These are phyloP conservation scores for Hirtodrosophila duncani DNA, from an alignment of 2,888 invertebrate genomes.

Conservation along the genomic window DNA sequence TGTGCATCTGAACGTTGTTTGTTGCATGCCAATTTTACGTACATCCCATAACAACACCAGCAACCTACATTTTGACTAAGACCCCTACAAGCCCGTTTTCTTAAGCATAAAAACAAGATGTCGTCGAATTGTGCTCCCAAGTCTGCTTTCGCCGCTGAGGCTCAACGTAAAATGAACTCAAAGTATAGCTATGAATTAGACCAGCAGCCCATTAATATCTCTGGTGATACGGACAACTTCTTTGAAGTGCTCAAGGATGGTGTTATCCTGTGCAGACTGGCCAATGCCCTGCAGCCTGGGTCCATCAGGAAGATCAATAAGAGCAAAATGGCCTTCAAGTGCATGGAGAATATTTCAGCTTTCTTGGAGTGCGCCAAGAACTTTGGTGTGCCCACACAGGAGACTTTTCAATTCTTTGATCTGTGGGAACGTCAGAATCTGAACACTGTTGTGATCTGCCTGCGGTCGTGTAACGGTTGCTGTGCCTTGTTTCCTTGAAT, in stretches of 20 bases:
- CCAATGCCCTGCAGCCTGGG: constrained; percentile 90
- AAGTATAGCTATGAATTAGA: constrained; percentile 98
- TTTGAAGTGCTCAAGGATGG: constrained; percentile 95
- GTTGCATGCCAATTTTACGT: too few species aligned
- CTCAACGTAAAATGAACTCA: constrained; percentile 99
- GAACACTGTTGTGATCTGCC: constrained; percentile 95
- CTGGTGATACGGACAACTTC: constrained; percentile 96
- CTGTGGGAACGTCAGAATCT: constrained; percentile 98
- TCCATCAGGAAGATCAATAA: constrained; percentile 95
- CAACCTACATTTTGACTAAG: too few species aligned
- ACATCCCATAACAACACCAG: too few species aligned
- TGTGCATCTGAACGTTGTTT: too few species aligned
- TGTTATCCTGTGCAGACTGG: constrained; percentile 91
- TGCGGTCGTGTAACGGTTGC: too few species aligned
- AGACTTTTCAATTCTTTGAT: constrained; percentile 98
- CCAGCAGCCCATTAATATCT: constrained; percentile 89
- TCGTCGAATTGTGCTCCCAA: too few species aligned
- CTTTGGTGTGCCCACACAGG: constrained; percentile 94
- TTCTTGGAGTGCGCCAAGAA: constrained; percentile 90
- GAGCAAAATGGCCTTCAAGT: constrained; percentile 95
- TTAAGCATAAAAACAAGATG: too few species aligned
- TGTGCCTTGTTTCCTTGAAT: too few species aligned
- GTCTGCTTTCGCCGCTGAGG: too few species aligned
- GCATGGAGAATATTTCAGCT: constrained; percentile 98
- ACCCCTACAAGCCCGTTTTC: too few species aligned